These are phyloP conservation scores for Polydesmus complanatus DNA, from an alignment of 2,888 invertebrate species.

Conservation along the genomic window DNA sequence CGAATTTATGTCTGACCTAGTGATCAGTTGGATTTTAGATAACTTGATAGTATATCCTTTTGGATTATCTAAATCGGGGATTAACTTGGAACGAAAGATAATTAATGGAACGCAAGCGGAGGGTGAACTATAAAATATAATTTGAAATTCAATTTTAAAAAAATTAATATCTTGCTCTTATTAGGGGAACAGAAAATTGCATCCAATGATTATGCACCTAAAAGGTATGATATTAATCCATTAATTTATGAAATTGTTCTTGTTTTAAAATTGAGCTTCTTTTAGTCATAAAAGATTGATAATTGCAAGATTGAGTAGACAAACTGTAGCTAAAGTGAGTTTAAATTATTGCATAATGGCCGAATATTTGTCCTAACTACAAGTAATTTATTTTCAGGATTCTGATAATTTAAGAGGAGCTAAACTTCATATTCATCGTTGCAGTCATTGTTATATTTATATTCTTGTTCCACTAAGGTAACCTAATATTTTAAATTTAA, in stretches of 20 bases:
- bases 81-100: background rate
- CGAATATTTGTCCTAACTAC: too few species aligned
- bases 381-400: conserved; percentile 10
- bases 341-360: background rate
- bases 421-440: conserved; percentile 13
- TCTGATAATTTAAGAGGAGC: conserved; percentile 11
- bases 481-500: background rate
- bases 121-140: background rate
- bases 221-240: background rate
- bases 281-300: conserved; percentile 11
- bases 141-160: too few species aligned
- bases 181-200: too few species aligned
- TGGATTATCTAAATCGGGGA: background rate
- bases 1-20: background rate
- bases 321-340: conserved; percentile 11
- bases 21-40: background rate
- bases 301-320: conserved; percentile 1
- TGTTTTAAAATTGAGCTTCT: background rate
- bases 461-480: conserved; percentile 14
- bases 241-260: background rate
- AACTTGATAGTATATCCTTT: conserved; percentile 9
- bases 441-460: conserved; percentile 15
- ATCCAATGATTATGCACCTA: too few species aligned
- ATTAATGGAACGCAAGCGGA: background rate
- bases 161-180: too few species aligned